These are phyloP conservation scores for Ditula angustiorana DNA, from an alignment of 2,888 invertebrate species.

Conservation along the genomic window DNA sequence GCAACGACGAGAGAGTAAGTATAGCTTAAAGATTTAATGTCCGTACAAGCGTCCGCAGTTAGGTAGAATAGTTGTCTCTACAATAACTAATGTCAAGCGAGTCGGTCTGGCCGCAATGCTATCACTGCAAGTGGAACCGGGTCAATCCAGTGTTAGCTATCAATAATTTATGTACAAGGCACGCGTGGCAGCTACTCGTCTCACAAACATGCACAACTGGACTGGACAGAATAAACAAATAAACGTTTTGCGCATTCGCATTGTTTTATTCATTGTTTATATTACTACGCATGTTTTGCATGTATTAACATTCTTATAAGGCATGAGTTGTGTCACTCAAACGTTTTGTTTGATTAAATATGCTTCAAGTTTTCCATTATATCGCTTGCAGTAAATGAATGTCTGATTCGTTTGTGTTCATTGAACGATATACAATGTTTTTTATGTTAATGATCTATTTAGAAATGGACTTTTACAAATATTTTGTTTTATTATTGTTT, in stretches of 20 bases:
- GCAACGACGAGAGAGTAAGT: too few species aligned
- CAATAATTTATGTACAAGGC: slow-evolving; percentile 26
- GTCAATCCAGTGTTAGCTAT: slow-evolving; percentile 26
- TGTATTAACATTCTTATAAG: slow-evolving; percentile 15
- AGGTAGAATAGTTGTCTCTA: too few species aligned
- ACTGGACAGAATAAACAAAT: slow-evolving; percentile 1
- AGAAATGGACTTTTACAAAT: too few species aligned
- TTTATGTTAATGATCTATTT: too few species aligned
- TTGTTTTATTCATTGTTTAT: slow-evolving; percentile 20
- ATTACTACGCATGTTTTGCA: background rate
- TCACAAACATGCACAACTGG: slow-evolving; percentile 3
- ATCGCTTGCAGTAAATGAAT: too few species aligned
- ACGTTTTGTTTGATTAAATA: background rate
- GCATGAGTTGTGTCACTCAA: background rate
- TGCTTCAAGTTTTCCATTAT: too few species aligned
- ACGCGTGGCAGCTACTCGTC: background rate
- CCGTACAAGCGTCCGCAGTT: too few species aligned
- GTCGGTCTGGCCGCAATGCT: background rate
- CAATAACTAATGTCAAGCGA: background rate
- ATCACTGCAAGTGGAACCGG: slow-evolving; percentile 16
- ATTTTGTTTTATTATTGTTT: too few species aligned
- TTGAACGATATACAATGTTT: too few species aligned
- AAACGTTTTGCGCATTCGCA: background rate
- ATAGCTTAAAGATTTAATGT: too few species aligned
- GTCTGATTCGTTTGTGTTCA: too few species aligned